Evolutionary conservation across 2,888 invertebrate species (phyloP).

Genomic region (Lycocerus yunnanus): DNA sequence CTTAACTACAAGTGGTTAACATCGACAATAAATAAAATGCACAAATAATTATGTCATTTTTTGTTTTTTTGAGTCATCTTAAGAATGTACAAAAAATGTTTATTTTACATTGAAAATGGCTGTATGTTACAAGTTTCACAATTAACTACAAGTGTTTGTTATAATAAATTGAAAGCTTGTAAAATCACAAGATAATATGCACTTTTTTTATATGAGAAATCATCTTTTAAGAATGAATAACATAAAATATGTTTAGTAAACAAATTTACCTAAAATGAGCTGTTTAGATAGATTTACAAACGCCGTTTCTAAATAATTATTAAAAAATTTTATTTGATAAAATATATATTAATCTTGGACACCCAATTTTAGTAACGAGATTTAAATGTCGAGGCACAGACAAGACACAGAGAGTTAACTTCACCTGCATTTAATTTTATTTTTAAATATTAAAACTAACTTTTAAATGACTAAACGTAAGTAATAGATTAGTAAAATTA

Average conservation of each 20-base stretch:
- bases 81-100: neutral
- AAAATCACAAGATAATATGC: no score
- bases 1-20: neutral
- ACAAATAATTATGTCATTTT: neutral
- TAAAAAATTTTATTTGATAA: neutral
- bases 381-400: slow-evolving; percentile 7
- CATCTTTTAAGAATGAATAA: no score
- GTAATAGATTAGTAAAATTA: neutral
- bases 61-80: neutral
- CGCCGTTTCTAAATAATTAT: neutral
- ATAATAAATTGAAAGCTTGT: neutral
- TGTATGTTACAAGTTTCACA: neutral
- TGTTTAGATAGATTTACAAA: neutral
- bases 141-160: neutral
- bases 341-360: neutral
- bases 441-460: neutral
- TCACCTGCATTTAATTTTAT: neutral
- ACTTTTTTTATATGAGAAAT: no score
- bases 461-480: neutral
- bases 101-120: neutral
- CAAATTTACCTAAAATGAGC: no score
- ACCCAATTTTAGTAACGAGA: neutral
- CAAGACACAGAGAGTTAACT: slow-evolving; percentile 1
- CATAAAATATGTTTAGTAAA: no score
- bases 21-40: neutral